Evolutionary conservation across 2,113 vertebrate species (phyloP), one percentile per base, ranked within the genome.

Genomic region (Callopanchax toddi): DNA sequence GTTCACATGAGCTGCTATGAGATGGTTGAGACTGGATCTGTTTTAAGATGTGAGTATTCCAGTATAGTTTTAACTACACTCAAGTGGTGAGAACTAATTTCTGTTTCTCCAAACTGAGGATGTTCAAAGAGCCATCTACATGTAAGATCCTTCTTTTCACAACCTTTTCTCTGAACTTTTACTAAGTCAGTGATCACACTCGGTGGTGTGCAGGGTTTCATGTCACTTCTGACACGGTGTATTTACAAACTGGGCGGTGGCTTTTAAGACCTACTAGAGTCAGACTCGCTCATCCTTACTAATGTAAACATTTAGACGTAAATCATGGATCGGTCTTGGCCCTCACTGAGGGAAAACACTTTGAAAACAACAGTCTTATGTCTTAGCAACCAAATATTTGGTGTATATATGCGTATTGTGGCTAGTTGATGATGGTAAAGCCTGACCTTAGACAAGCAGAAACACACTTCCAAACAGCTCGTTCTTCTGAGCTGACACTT

Each of bases 211-310:
- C 10, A 1, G 48, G 23, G 1, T 16, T 21, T 63, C 12, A 20
- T 16, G 29, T 44, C 46, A 29, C 52, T 57, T 32, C 13, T 20
- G 43, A 36, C 46, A 22, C 29, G 17, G 20, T 22, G 44, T 87
- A 51, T 88, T 85, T 85, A 65, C 54, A 51, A 36, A 82, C 42
- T 45, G 74, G 78, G 81, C 36, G 37, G 60, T 62, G 76, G 53
- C 54, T 57, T 29, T 17, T 40, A 11, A 44, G 40, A 65, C 7
- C 12, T 25, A 5, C 16, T 21, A 5, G 13, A 49, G 3, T 59
- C 5, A 6, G n/a, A 3, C 3, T 71, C 17, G 23, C 1, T 15
- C 52, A 37, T 40, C 37, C 6, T 39, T 10, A 25, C 55, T 20
- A 63, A 67, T 11, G 65, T 54, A 85, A 87, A 88, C 72, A 84